A percentile compares a stretch with the other conserved stretches of the same genome.
phyloP scores from a whole-genome alignment of 2,113 vertebrate genomes.

The Pangasianodon gigas region DNA sequence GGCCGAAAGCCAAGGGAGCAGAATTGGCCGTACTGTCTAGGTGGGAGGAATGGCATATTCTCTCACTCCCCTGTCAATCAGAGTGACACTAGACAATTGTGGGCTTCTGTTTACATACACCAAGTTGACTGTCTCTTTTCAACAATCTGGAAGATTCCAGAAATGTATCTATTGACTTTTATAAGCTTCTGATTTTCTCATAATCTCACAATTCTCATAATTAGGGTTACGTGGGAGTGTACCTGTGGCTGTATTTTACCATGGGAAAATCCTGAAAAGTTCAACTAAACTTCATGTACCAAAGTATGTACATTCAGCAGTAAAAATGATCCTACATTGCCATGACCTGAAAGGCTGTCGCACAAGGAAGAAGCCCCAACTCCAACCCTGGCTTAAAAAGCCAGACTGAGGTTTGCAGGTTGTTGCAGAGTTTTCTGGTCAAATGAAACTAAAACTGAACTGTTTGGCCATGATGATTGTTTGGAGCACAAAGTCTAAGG shows the following conservation, averaged over 20 bases:
- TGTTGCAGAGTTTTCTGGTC: neutral
- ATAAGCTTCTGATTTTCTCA: neutral
- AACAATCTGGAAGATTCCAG: neutral
- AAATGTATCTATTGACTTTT: neutral
- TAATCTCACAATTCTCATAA: neutral
- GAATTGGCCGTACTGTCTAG: neutral
- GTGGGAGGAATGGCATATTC: neutral
- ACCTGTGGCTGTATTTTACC: neutral
- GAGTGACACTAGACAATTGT: neutral
- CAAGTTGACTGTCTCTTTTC: neutral
- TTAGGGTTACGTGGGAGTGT: neutral
- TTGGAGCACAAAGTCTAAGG: neutral
- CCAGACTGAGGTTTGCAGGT: neutral
- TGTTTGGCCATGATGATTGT: neutral
- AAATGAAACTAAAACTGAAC: neutral
- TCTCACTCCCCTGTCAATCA: neutral
- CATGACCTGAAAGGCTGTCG: neutral
- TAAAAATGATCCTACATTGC: neutral
- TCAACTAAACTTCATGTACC: neutral
- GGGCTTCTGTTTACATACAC: neutral
- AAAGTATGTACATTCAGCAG: neutral
- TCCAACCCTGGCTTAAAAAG: neutral
- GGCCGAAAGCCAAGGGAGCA: neutral
- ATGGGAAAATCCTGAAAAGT: neutral
- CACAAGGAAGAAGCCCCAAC: neutral